Conservation (phyloP, 2,888 invertebrate species). For the Sarcophaga carnaria region DNA sequence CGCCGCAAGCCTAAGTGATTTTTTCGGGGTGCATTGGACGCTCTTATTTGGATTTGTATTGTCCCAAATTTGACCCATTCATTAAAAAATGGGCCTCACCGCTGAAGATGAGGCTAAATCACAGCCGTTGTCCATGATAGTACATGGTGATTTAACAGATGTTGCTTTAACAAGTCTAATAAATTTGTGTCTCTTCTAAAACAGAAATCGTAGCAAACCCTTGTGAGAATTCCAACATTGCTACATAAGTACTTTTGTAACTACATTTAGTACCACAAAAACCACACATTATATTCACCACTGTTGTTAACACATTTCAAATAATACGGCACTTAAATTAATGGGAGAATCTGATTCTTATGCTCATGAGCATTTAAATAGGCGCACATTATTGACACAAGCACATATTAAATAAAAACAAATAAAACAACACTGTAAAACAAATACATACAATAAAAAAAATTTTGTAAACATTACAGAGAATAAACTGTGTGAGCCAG, state of each 20-base stretch:
- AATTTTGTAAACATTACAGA: background rate
- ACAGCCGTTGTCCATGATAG: too few relatives aligned
- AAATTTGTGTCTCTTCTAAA: too few relatives aligned
- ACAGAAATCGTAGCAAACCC: too few relatives aligned
- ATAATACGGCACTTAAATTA: constrained; percentile 31
- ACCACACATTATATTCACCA: background rate
- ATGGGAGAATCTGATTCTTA: constrained; percentile 16
- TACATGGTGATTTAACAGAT: too few relatives aligned
- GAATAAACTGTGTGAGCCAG: background rate
- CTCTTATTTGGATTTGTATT: too few relatives aligned
- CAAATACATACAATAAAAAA: background rate
- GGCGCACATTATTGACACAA: constrained; percentile 28
- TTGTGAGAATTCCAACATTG: background rate
- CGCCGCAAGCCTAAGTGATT: too few relatives aligned
- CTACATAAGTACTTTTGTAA: constrained; percentile 1
- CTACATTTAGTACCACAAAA: constrained; percentile 3
- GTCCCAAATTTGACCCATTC: too few relatives aligned
- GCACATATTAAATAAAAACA: constrained; percentile 9
- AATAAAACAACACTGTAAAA: constrained; percentile 6
- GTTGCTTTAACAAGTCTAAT: too few relatives aligned
- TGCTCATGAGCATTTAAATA: background rate
- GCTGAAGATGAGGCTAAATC: too few relatives aligned
- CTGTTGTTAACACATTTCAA: background rate
- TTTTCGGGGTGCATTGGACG: too few relatives aligned
- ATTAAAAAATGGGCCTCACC: too few relatives aligned